These are phyloP conservation scores for Porites lobata DNA, from an alignment of 92 coral and sea anemone genomes.

Conservation along the genomic window DNA sequence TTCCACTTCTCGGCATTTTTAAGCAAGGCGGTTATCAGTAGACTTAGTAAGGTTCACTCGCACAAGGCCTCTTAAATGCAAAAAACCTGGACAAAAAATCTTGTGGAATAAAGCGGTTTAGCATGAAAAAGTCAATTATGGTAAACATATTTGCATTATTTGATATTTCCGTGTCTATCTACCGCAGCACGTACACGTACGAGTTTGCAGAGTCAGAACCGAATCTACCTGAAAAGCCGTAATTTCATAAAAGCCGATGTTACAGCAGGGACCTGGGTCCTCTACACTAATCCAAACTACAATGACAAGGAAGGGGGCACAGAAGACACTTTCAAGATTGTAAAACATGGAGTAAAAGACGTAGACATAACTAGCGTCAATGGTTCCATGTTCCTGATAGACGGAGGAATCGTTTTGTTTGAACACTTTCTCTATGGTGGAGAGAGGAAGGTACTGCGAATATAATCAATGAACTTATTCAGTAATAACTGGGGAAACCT, in stretches of 20 bases:
- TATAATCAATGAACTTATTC: too few relatives aligned
- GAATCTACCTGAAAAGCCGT: background rate
- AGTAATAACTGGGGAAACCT: too few relatives aligned
- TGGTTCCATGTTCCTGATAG: conserved; percentile 1
- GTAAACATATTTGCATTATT: background rate
- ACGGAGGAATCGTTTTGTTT: background rate
- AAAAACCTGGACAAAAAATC: background rate
- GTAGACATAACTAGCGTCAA: background rate
- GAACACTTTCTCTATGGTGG: background rate
- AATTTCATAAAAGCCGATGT: background rate
- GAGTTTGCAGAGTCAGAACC: background rate
- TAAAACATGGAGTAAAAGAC: too few relatives aligned
- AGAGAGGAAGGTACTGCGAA: background rate
- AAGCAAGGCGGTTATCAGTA: background rate
- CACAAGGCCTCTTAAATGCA: background rate
- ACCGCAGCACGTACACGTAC: too few relatives aligned
- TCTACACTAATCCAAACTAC: background rate
- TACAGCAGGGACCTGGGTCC: background rate
- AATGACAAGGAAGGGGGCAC: background rate
- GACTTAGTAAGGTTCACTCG: background rate
- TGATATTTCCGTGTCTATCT: background rate
- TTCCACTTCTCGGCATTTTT: too few relatives aligned
- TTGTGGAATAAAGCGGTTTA: background rate
- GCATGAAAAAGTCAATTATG: background rate
- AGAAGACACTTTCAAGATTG: background rate